These are phyloP conservation scores for Nemapogon koenigi DNA, from an alignment of 2,888 invertebrate genomes.

Conservation along the genomic window DNA sequence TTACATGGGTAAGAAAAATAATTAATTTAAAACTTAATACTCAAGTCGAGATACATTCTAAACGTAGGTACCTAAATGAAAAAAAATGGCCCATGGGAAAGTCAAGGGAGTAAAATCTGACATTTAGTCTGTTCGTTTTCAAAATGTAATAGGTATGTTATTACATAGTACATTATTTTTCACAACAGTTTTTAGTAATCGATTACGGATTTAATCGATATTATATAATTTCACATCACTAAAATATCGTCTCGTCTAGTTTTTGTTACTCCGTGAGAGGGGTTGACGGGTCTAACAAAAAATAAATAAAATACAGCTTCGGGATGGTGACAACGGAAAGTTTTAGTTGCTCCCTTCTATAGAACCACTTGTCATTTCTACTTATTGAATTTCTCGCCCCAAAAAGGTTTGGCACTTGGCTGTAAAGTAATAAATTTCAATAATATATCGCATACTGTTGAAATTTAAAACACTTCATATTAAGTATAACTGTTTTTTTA, in stretches of 20 bases:
- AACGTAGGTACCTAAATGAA: no score
- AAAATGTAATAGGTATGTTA: no score
- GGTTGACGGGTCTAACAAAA: constrained; percentile 50
- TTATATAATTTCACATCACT: constrained; percentile 1
- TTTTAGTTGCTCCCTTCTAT: constrained; percentile 35
- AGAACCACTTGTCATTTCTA: constrained; percentile 35
- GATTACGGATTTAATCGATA: constrained; percentile 6
- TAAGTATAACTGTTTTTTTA: no score
- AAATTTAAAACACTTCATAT: no score
- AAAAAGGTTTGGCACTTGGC: constrained; percentile 18
- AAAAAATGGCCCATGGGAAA: no score
- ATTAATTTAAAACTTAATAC: no score
- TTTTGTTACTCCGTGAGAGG: constrained; percentile 32
- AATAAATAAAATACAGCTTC: constrained; percentile 27
- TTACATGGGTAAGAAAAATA: no score
- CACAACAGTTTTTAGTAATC: background rate
- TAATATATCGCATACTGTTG: no score
- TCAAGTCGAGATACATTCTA: no score
- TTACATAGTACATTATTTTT: background rate
- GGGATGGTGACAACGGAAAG: constrained; percentile 46
- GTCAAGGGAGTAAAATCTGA: no score
- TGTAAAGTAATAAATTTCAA: constrained; percentile 3
- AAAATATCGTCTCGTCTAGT: constrained; percentile 9
- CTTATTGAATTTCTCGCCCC: constrained; percentile 49
- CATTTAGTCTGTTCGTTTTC: no score